Evolutionary conservation across 2,888 invertebrate species (phyloP).

Genomic region (Anthophora plumipes): DNA sequence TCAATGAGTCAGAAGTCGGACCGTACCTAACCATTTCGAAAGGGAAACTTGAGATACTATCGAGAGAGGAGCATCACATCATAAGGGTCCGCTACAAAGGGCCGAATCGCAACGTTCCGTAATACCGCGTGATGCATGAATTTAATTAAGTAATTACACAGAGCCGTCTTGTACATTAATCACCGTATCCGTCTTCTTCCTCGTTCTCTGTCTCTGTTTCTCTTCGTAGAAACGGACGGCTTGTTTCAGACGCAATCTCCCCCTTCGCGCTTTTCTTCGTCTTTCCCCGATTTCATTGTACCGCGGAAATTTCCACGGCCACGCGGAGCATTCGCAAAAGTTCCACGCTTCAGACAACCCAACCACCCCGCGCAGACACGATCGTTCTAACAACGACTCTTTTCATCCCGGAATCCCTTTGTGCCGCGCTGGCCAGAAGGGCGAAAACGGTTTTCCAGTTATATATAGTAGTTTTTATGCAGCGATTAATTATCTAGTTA

Average conservation of each 20-base stretch:
- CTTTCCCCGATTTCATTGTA: constrained; percentile 53
- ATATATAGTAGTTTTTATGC: neutral
- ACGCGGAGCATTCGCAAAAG: constrained; percentile 29
- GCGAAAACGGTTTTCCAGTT: constrained; percentile 21
- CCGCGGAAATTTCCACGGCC: constrained; percentile 33
- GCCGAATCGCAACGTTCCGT: constrained; percentile 61
- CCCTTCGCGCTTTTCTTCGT: neutral
- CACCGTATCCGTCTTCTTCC: constrained; percentile 50
- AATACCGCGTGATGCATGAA: constrained; percentile 79
- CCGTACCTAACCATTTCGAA: constrained; percentile 37
- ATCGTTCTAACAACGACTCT: constrained; percentile 57
- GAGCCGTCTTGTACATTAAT: constrained; percentile 72
- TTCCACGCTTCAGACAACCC: constrained; percentile 44
- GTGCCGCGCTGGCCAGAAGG: neutral
- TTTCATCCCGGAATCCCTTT: constrained; percentile 45
- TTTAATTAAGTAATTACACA: constrained; percentile 80
- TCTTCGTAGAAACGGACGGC: neutral
- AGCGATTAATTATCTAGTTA: constrained; percentile 1
- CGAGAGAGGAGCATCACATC: constrained; percentile 63
- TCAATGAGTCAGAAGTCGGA: constrained; percentile 53
- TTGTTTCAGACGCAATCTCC: neutral
- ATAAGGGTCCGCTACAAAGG: constrained; percentile 67
- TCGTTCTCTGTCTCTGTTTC: neutral
- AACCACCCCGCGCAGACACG: constrained; percentile 23
- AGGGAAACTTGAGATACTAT: constrained; percentile 58